Evolutionary conservation across 2,888 invertebrate genomes (phyloP), one percentile per base, ranked within the genome.

Genomic region (Lymantria monacha): DNA sequence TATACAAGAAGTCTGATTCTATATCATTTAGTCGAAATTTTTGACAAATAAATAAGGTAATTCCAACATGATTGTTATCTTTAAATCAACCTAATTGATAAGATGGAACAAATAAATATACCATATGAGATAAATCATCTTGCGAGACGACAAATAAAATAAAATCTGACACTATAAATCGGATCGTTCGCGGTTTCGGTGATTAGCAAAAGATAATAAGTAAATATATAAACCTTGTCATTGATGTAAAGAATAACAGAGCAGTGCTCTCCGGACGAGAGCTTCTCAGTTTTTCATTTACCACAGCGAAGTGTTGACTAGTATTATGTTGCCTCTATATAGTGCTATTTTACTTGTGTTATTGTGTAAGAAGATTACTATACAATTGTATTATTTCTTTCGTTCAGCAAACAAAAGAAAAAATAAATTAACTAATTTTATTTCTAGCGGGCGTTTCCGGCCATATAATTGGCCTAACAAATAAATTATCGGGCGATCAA

Each of bases 401-500:
- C 9, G 42, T 42, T 42, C 22, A 33, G 7, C 33, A 22, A 48
- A 12, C n/a, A n/a, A n/a, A n/a, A 42, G 11, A 33, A 13, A 9
- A 31, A 30, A 14, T 48, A 30, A 42, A 42, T 11, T 22, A 15
- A 22, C 43, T 44, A 14, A 42, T 45, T 59, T 42, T 48, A 33
- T 59, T 68, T 54, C 30, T 56, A 67, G 66, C 55, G 41, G 51
- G 41, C 30, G 57, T 59, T 22, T 46, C 53, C 36, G 48, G 66
- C 42, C 51, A 15, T 44, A 15, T 61, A 14, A 30, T 55, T 36
- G 67, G 67, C 14, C 42, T 53, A 3, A 59, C 7, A 36, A 58
- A 12, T n/a, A 46, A 58, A 13, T 46, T 61, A 15, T 53, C 52
- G 5, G 63, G 65, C 42, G 82, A 69, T 55, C 73, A 83, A 55